A percentile compares a stretch with the other conserved stretches of the same genome.
phyloP scores from a whole-genome alignment of 2,797 vertebrate genomes.

The Alcedo quadribrachys region DNA sequence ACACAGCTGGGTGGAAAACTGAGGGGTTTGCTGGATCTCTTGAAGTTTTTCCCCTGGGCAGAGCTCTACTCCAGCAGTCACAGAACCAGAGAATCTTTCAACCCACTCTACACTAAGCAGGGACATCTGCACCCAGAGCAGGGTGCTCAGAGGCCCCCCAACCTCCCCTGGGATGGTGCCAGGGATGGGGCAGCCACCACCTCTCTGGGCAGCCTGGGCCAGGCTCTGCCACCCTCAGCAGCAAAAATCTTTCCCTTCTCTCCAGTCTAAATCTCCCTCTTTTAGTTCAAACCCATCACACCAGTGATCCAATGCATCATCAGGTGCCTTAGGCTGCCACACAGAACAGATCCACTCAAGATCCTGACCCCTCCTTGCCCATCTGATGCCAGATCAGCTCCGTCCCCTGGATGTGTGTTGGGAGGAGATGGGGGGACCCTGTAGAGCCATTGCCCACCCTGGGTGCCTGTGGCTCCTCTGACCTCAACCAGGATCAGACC shows the following conservation, averaged over 20 bases:
- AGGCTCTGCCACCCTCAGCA: no score
- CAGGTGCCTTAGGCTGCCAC: neutral
- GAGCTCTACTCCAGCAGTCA: neutral
- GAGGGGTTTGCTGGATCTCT: accelerated
- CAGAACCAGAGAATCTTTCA: no score
- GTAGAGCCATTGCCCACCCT: no score
- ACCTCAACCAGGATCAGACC: neutral
- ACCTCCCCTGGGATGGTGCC: no score
- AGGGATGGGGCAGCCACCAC: no score
- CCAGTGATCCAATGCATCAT: neutral
- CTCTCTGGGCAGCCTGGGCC: no score
- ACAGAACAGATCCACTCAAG: accelerated
- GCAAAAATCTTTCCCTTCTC: no score
- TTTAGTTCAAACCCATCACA: no score
- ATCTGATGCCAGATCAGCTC: neutral
- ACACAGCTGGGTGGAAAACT: neutral
- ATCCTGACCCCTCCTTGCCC: neutral
- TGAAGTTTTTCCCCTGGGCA: neutral
- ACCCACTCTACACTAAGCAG: no score
- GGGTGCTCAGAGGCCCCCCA: no score
- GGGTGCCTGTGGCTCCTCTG: neutral
- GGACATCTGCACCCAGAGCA: no score
- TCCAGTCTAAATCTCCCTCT: no score
- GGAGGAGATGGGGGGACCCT: neutral
- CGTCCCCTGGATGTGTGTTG: neutral